phyloP scores from a whole-genome alignment of 2,113 vertebrate genomes.

The Coracopsis vasa region DNA sequence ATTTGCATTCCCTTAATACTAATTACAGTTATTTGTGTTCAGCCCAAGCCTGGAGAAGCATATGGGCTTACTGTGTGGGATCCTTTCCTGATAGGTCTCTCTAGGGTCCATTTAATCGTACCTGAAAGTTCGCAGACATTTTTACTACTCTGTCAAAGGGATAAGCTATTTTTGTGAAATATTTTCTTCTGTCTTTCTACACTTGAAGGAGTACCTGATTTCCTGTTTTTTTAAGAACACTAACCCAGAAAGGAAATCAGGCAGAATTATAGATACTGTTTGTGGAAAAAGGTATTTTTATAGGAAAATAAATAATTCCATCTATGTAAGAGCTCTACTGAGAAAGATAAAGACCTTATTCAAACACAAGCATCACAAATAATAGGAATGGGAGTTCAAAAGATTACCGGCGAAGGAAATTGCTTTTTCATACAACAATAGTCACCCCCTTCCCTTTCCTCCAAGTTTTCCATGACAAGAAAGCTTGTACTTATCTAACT shows the following conservation, averaged over 20 bases:
- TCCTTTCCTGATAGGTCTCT: neutral
- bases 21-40: neutral
- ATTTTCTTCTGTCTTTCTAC: neutral
- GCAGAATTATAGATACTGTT: neutral
- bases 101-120: neutral
- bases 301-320: slow-evolving; percentile 29
- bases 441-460: neutral
- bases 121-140: neutral
- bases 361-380: neutral
- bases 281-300: neutral
- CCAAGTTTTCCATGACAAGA: neutral
- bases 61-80: neutral
- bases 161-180: neutral
- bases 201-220: neutral
- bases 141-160: neutral
- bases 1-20: neutral
- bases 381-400: neutral
- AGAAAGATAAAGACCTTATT: slow-evolving; percentile 4
- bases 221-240: neutral
- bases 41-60: neutral
- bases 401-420: slow-evolving; percentile 14
- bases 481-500: neutral
- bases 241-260: neutral
- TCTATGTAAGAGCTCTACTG: neutral
- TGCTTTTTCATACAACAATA: neutral